These are phyloP conservation scores for Aselliscus stoliczkanus DNA, from an alignment of 2,797 vertebrate genomes.

Conservation along the genomic window DNA sequence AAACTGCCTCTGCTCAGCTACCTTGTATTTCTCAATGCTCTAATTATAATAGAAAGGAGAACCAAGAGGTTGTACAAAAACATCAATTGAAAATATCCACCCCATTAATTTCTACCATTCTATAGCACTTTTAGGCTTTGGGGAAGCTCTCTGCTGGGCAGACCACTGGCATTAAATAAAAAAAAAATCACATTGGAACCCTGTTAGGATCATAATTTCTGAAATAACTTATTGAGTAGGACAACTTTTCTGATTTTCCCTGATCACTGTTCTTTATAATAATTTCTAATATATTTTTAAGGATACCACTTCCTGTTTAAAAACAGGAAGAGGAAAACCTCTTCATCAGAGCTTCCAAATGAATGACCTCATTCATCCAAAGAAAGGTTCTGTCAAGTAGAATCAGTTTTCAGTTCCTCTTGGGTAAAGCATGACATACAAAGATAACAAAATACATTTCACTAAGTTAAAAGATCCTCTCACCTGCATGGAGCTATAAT, in stretches of 20 bases:
- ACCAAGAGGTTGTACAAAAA: slow-evolving; percentile 10
- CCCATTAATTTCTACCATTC: not conserved
- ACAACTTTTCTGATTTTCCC: slow-evolving; percentile 3
- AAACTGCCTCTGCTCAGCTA: not conserved
- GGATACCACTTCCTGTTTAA: not conserved
- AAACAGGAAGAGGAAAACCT: too few species aligned
- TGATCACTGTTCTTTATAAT: not conserved
- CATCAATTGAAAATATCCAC: not conserved
- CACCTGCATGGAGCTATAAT: not conserved
- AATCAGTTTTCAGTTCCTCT: slow-evolving; percentile 16
- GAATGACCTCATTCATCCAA: not conserved
- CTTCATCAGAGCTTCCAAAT: slow-evolving; percentile 5
- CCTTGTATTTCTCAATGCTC: not conserved
- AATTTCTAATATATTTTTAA: not conserved
- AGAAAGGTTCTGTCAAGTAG: not conserved
- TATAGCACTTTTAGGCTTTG: slow-evolving; percentile 12
- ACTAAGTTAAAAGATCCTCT: not conserved
- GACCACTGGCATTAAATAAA: not conserved
- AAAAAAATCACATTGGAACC: not conserved
- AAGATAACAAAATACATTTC: not conserved
- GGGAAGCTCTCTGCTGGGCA: not conserved
- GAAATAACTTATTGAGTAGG: not conserved
- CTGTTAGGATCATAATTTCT: slow-evolving; percentile 14
- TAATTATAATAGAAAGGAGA: slow-evolving; percentile 51
- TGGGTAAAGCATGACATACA: not conserved